phyloP scores from a whole-genome alignment of 2,113 vertebrate species.

The Strix aluco region DNA sequence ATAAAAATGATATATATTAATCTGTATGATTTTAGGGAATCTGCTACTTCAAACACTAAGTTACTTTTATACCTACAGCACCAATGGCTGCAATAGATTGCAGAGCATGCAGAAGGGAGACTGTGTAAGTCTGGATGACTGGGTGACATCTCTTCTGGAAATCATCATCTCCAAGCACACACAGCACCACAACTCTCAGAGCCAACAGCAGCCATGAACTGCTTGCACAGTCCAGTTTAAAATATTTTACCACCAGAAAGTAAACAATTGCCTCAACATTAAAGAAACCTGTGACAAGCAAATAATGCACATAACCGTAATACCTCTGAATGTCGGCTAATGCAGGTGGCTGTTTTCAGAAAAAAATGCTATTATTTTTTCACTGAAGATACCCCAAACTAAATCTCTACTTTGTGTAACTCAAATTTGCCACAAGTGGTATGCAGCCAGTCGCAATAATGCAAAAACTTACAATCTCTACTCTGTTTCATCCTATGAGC shows the following conservation, averaged over 20 bases:
- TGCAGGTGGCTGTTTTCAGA: not conserved
- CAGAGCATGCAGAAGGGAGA: not conserved
- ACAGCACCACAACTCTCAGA: not conserved
- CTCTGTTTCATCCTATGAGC: not conserved
- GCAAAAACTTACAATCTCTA: not conserved
- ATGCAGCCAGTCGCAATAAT: not conserved
- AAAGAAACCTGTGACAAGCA: not conserved
- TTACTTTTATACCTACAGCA: not conserved
- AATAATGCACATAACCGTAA: not conserved
- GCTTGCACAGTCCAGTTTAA: not conserved
- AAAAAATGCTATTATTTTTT: not conserved
- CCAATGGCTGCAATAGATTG: not conserved
- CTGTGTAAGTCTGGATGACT: accelerated
- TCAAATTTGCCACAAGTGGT: not conserved
- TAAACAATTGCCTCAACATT: not conserved
- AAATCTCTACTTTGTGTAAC: not conserved
- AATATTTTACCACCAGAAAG: not conserved
- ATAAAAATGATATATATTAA: not conserved
- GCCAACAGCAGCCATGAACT: not conserved
- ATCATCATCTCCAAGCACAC: not conserved
- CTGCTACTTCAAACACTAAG: not conserved
- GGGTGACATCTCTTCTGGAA: not conserved
- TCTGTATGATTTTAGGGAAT: not conserved
- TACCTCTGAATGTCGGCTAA: not conserved
- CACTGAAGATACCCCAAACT: not conserved